Evolutionary conservation across 2,113 vertebrate genomes (phyloP).

Genomic region (Sus scrofa): DNA sequence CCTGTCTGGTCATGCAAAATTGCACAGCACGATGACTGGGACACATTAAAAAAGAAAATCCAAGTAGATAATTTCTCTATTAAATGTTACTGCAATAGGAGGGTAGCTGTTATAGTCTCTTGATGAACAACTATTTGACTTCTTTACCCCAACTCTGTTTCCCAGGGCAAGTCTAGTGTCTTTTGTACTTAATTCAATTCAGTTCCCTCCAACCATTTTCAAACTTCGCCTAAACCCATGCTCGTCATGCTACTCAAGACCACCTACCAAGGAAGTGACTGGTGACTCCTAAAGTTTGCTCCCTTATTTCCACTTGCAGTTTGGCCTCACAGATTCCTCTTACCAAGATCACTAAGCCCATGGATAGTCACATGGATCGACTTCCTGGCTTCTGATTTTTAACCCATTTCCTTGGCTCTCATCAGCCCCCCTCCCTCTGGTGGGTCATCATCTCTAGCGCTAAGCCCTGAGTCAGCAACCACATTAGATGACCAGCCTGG

Average conservation of each 20-base stretch:
- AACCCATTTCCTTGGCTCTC: not conserved
- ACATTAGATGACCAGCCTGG: slow-evolving; percentile 16
- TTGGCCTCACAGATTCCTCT: not conserved
- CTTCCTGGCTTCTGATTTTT: not conserved
- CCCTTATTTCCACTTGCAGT: not conserved
- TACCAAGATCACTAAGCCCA: not conserved
- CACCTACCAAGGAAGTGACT: not conserved
- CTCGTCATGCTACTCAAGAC: not conserved
- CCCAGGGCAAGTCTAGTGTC: not conserved
- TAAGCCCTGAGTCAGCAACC: slow-evolving; percentile 13
- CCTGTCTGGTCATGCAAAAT: not conserved
- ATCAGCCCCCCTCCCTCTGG: not conserved
- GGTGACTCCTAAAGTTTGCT: not conserved
- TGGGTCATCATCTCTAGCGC: not conserved
- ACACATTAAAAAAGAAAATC: not conserved
- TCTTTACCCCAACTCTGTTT: not conserved
- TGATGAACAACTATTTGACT: not conserved
- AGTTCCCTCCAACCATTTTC: not conserved
- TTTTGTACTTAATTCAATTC: not conserved
- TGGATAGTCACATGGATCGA: not conserved
- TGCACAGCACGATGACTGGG: not conserved
- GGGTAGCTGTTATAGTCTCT: not conserved
- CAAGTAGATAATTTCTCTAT: not conserved
- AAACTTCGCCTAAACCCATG: not conserved
- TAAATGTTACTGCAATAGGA: not conserved